These are phyloP conservation scores for Telenomus remus DNA, from an alignment of 1,140 invertebrate species.

Conservation along the genomic window DNA sequence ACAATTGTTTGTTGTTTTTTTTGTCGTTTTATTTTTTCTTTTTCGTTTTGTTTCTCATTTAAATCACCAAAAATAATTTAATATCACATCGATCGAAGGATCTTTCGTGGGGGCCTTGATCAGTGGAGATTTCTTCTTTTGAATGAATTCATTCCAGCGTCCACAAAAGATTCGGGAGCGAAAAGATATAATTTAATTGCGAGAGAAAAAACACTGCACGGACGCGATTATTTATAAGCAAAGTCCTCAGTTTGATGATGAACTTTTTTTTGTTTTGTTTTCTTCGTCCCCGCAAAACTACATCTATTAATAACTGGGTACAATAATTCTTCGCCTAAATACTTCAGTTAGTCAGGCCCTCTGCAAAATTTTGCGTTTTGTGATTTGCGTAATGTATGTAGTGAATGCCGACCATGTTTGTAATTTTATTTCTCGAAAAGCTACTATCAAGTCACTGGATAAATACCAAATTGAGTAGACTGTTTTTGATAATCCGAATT, in stretches of 20 bases:
- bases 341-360: slow-evolving; percentile 40
- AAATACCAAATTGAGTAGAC: slow-evolving; percentile 53
- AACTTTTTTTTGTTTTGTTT: no score
- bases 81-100: slow-evolving; percentile 67
- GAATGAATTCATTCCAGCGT: slow-evolving; percentile 29
- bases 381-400: slow-evolving; percentile 5
- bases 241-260: slow-evolving; percentile 38
- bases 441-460: slow-evolving; percentile 44
- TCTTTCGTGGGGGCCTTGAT: slow-evolving; percentile 49
- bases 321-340: slow-evolving; percentile 54
- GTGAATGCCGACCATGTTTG: slow-evolving; percentile 1
- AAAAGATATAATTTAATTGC: slow-evolving; percentile 50
- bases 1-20: slow-evolving; percentile 64
- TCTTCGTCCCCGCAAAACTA: slow-evolving; percentile 43
- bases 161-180: slow-evolving; percentile 18
- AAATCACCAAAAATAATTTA: slow-evolving; percentile 70
- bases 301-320: slow-evolving; percentile 51
- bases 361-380: slow-evolving; percentile 9
- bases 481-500: slow-evolving; percentile 16
- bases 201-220: slow-evolving; percentile 46
- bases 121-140: slow-evolving; percentile 45
- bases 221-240: slow-evolving; percentile 42
- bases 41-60: no score
- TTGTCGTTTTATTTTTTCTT: no score
- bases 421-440: slow-evolving; percentile 43